Base-by-base conservation (phyloP, 2,888 invertebrate genomes). In the Drosophila maculinotata region DNA sequence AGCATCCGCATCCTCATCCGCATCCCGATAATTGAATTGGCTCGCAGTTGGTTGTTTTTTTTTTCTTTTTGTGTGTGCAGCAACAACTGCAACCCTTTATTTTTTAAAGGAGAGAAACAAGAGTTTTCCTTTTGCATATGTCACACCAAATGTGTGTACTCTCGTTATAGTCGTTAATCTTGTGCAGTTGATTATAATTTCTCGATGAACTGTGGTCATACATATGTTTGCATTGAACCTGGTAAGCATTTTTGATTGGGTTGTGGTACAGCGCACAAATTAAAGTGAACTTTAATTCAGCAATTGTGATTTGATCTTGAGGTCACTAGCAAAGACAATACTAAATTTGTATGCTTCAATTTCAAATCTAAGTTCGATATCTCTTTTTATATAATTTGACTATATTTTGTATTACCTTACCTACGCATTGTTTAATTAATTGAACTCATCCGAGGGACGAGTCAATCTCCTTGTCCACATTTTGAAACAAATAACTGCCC, bases 41-140 rank as follows among this genome's bases (percentile, higher is more conserved):
- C 54, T 68, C 53, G 63, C 47, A 42, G 14, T 25, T 54, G 17
- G 26, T 47, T 33, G 1, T 23, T n/a, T n/a, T n/a, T n/a, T n/a
- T n/a, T n/a, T n/a, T n/a, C n/a, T n/a, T n/a, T n/a, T n/a, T n/a
- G n/a, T n/a, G n/a, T n/a, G n/a, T n/a, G 23, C 7, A 36, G 20
- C 25, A 20, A 10, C 42, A 53, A 10, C 23, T 45, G 42, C 69
- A 80, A 86, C 80, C 80, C 80, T 83, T 80, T 79, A 65, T 60
- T 31, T 39, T 45, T 33, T 49, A 26, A 23, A 17, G 15, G 20
- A 30, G 6, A 36, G 10, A 12, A 38, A 9, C 26, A 47, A 51
- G 28, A 45, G 64, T 69, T 83, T 64, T 70, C 36, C 58, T 79
- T 83, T 80, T 80, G 80, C 86, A 86, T 80, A 77, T 77, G 84